phyloP scores from a whole-genome alignment of 2,113 vertebrate species.

The Colistium nudipinnis region DNA sequence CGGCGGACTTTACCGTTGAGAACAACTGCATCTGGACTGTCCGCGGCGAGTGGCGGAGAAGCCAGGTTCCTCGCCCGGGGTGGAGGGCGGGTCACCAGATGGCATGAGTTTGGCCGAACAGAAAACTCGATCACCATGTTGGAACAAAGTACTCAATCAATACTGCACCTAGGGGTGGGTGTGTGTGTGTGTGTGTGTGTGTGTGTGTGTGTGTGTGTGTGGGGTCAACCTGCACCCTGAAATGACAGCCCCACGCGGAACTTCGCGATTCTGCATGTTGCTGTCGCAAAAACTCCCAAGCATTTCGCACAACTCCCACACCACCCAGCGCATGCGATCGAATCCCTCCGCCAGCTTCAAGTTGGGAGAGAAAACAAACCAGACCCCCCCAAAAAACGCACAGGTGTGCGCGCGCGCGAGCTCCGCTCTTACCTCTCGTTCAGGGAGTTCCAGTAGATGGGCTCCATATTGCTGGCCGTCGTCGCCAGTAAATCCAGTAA shows the following conservation, averaged over 20 bases:
- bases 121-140: constrained; percentile 43
- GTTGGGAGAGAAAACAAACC: constrained; percentile 8
- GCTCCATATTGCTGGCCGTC: constrained; percentile 84
- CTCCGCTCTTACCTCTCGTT: constrained; percentile 83
- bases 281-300: too few relatives aligned
- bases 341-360: constrained; percentile 15
- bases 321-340: too few relatives aligned
- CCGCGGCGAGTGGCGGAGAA: too few relatives aligned
- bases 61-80: too few relatives aligned
- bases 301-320: too few relatives aligned
- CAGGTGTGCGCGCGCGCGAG: background rate
- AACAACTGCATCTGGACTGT: too few relatives aligned
- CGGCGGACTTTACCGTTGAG: too few relatives aligned
- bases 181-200: background rate
- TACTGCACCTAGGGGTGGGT: too few relatives aligned
- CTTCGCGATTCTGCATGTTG: too few relatives aligned
- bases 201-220: background rate
- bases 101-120: background rate
- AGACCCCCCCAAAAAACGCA: too few relatives aligned
- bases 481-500: constrained; percentile 85
- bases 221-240: background rate
- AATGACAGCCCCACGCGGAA: too few relatives aligned
- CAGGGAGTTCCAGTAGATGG: constrained; percentile 86
- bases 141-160: background rate
- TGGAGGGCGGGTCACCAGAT: too few relatives aligned